Base-by-base conservation (phyloP, 2,888 invertebrate genomes). In the Ligdia adustata region DNA sequence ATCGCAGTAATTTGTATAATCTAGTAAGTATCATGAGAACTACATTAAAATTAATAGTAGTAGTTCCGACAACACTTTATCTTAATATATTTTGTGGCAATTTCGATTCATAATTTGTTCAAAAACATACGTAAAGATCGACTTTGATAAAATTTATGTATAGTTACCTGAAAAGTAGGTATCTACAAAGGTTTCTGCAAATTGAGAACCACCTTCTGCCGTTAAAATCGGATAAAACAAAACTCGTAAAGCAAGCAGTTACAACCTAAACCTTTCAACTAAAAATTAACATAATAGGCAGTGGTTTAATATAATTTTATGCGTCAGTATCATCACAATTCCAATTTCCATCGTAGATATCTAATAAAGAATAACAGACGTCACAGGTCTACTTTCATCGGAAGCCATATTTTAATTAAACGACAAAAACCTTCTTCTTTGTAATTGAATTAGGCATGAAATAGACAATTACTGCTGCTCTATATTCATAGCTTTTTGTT, bases 391-490 rank as follows among this genome's bases (percentile, higher is more conserved):
- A 64, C 54, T 66, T 65, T 58, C 55, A 46, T 60, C 55, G 47
- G 56, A 55, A 57, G 50, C 33, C 7, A 46, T 45, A 35, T 42
- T 64, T 64, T 61, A 64, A 57, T 63, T 61, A 64, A 65, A 44
- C 27, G 37, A 33, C 16, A 63, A 61, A 59, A 55, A 57, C 53
- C 53, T 40, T 48, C 48, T 58, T 39, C 39, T 65, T 72, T 72
- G 55, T 72, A 62, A 62, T 62, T 55, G 54, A 72, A 75, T 74
- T 61, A 65, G 60, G 64, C 73, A 65, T 77, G 67, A 76, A 79
- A 77, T 73, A 64, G 60, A 68, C 52, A 34, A 48, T 56, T 44
- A 55, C 27, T 3, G 5, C 35, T 49, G 31, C 20, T 50, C 52
- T 41, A 47, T 47, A 39, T 41, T 45, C 37, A 50, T 16, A 29